These are phyloP conservation scores for Magallana angulata DNA, from an alignment of 1,140 invertebrate species.

Conservation along the genomic window DNA sequence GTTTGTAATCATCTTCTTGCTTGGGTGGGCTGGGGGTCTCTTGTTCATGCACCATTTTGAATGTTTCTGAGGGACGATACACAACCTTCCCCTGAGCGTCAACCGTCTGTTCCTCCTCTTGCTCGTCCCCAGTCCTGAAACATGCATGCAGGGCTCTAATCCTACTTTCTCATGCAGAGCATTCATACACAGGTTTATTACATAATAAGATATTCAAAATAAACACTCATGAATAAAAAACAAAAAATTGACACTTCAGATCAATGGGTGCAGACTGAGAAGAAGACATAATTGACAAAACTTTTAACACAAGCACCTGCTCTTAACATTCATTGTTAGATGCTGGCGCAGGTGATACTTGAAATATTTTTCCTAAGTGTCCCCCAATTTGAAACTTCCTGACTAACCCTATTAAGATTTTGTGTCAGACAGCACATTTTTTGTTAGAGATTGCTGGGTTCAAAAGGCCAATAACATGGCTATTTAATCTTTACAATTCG, in stretches of 20 bases:
- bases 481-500: background rate
- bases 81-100: conserved; percentile 62
- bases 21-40: conserved; percentile 58
- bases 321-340: conserved; percentile 1
- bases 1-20: conserved; percentile 63
- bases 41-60: conserved; percentile 72
- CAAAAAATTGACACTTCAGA: background rate
- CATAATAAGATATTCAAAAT: background rate
- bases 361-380: conserved; percentile 8
- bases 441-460: conserved; percentile 1
- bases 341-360: background rate
- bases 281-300: background rate
- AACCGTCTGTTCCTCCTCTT: conserved; percentile 32
- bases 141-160: conserved; percentile 48
- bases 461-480: conserved; percentile 6
- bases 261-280: too few species aligned
- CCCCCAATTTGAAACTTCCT: background rate
- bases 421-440: background rate
- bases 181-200: background rate
- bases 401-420: background rate
- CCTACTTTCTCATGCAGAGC: conserved; percentile 7
- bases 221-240: background rate
- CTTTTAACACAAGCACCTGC: background rate
- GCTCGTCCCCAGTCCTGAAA: conserved; percentile 51
- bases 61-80: conserved; percentile 76